A percentile compares a stretch with the other conserved stretches of the same genome.
phyloP scores from a whole-genome alignment of 2,113 vertebrate species.

The Tetrao urogallus region DNA sequence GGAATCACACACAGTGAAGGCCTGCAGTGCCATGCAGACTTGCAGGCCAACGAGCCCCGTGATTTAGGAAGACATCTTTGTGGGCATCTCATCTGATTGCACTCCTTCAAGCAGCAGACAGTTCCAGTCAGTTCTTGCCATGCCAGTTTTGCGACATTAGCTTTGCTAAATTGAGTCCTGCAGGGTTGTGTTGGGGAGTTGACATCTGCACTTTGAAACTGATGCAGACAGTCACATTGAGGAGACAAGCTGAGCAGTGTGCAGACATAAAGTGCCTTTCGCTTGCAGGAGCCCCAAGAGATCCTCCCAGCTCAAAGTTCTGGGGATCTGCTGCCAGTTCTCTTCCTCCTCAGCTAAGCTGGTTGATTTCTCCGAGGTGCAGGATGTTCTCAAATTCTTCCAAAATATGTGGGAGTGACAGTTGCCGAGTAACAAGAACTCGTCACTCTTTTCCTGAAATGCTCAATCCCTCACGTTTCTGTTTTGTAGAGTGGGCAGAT shows the following conservation, averaged over 20 bases:
- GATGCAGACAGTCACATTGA: constrained; percentile 21
- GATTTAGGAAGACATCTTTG: neutral
- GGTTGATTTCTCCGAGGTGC: constrained; percentile 15
- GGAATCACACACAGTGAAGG: neutral
- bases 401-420: constrained; percentile 48
- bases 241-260: constrained; percentile 12
- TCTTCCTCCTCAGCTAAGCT: constrained; percentile 31
- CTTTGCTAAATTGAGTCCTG: constrained; percentile 6
- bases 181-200: neutral
- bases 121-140: neutral
- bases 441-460: constrained; percentile 33
- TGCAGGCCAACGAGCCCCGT: neutral
- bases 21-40: neutral
- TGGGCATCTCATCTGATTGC: neutral
- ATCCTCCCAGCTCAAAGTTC: constrained; percentile 26
- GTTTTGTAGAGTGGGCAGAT: neutral
- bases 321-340: constrained; percentile 39
- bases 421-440: constrained; percentile 62
- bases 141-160: neutral
- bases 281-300: neutral
- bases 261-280: constrained; percentile 15
- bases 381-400: constrained; percentile 41
- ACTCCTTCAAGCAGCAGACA: neutral
- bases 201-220: constrained; percentile 15
- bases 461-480: neutral